Evolutionary conservation across 1,140 invertebrate genomes (phyloP).

Genomic region (Lasioglossum albipes): DNA sequence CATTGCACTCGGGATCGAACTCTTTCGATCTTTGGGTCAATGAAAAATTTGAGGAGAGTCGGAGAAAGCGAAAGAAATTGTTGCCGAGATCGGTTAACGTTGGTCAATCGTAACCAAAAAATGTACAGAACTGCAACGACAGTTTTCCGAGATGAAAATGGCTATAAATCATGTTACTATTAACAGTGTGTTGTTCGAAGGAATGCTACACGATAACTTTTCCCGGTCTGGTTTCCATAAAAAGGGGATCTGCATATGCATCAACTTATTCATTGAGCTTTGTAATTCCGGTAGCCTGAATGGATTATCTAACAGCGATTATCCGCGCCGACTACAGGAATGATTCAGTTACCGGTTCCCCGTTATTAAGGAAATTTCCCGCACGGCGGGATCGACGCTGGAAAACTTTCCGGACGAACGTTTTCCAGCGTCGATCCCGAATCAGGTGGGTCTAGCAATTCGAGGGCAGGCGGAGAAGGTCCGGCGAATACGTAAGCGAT

Average conservation of each 20-base stretch:
- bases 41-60: no score
- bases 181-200: no score
- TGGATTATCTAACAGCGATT: neutral
- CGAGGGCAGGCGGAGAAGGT: neutral
- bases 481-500: conserved; percentile 8
- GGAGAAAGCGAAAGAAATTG: no score
- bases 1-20: no score
- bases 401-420: neutral
- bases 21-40: no score
- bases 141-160: no score
- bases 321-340: neutral
- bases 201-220: neutral
- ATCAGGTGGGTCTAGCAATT: neutral
- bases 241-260: no score
- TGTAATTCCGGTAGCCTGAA: neutral
- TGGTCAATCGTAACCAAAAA: no score
- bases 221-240: no score
- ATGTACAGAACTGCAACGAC: no score
- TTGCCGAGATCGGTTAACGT: no score
- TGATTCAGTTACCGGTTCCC: neutral
- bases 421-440: neutral
- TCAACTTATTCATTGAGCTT: neutral
- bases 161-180: no score
- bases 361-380: neutral
- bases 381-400: neutral